Conservation (phyloP, 2,888 invertebrate genomes). For the Antheraea assamensis region DNA sequence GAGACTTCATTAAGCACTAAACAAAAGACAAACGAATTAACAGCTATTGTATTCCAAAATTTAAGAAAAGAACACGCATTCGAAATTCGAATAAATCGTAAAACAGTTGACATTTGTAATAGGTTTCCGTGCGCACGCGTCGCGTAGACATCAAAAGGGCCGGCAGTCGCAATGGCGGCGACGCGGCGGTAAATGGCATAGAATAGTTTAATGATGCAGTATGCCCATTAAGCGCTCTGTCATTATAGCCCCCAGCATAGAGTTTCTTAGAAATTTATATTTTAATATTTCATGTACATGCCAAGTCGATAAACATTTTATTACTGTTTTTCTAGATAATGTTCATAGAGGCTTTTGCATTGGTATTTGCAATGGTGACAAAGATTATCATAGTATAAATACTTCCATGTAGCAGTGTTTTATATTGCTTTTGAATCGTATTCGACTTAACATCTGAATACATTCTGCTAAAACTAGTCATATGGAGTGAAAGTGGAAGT, state of each 20-base stretch:
- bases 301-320: neutral
- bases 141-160: constrained; percentile 51
- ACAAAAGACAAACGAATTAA: constrained; percentile 39
- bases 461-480: no score
- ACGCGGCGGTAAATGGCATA: constrained; percentile 46
- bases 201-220: constrained; percentile 37
- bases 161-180: constrained; percentile 52
- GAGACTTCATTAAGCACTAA: constrained; percentile 21
- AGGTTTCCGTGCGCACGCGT: constrained; percentile 69
- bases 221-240: neutral
- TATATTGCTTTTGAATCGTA: no score
- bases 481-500: no score
- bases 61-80: constrained; percentile 47
- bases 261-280: constrained; percentile 1
- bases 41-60: constrained; percentile 55
- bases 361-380: neutral
- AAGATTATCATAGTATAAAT: neutral
- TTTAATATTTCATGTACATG: neutral
- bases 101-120: constrained; percentile 47
- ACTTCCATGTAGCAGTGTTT: neutral
- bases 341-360: neutral
- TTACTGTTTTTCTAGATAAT: neutral
- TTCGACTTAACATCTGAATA: no score
- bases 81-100: constrained; percentile 54
- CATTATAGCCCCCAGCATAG: neutral